phyloP scores from a whole-genome alignment of 2,888 invertebrate species.

The Chrysomela aeneicollis region DNA sequence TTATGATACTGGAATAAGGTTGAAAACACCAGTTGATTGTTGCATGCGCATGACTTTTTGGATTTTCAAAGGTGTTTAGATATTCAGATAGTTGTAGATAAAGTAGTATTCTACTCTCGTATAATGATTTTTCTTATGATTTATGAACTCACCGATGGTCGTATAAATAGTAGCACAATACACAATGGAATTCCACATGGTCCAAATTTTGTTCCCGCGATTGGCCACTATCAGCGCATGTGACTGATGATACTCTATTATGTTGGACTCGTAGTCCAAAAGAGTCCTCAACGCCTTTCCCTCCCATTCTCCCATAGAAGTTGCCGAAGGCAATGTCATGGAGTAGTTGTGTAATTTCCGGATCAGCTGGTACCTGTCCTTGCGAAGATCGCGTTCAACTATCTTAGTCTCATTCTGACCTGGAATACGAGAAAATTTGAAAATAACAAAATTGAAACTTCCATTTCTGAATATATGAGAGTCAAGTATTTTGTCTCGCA shows the following conservation, averaged over 20 bases:
- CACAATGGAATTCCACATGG: conserved; percentile 86
- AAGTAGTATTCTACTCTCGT: too few species aligned
- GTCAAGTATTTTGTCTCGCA: too few species aligned
- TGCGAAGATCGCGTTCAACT: conserved; percentile 51
- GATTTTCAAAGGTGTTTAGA: too few species aligned
- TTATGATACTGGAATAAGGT: too few species aligned
- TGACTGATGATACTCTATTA: conserved; percentile 51
- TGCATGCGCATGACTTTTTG: too few species aligned
- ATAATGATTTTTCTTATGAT: too few species aligned
- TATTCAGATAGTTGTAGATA: too few species aligned
- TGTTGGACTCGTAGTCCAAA: conserved; percentile 65
- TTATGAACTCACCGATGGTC: conserved; percentile 89
- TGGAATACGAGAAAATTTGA: conserved; percentile 33
- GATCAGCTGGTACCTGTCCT: conserved; percentile 51
- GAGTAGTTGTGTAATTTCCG: conserved; percentile 52
- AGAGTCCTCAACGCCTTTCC: conserved; percentile 63
- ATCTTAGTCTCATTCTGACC: conserved; percentile 51
- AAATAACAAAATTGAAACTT: too few species aligned
- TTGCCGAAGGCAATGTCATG: conserved; percentile 47
- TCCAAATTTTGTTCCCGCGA: conserved; percentile 70
- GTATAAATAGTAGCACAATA: conserved; percentile 89
- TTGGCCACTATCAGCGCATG: conserved; percentile 52
- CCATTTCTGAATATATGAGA: too few species aligned
- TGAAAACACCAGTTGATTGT: too few species aligned
- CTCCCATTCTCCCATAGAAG: conserved; percentile 61